A percentile compares a stretch with the other conserved stretches of the same genome.
phyloP scores from a whole-genome alignment of 2,888 invertebrate species.

The Fissipunctia ypsillon region DNA sequence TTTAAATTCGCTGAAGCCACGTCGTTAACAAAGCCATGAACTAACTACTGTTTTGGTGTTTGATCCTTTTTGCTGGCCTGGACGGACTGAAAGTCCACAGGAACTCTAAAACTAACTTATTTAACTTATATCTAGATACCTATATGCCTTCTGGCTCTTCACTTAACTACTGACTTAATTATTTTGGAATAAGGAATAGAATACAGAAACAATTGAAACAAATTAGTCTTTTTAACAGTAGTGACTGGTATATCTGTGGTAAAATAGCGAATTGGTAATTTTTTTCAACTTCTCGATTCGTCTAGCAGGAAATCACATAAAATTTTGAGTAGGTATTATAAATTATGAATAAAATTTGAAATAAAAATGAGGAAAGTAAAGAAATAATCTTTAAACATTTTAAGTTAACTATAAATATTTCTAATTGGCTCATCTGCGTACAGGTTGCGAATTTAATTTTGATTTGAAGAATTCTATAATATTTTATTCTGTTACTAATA shows the following conservation, averaged over 20 bases:
- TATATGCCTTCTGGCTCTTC: conserved; percentile 12
- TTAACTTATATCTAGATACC: conserved; percentile 52
- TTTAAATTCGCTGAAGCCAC: conserved; percentile 76
- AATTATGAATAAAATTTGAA: neutral
- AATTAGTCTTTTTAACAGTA: neutral
- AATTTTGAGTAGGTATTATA: neutral
- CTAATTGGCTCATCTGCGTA: neutral
- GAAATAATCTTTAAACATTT: neutral
- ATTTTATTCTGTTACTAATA: neutral
- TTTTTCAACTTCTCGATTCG: neutral
- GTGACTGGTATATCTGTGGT: neutral
- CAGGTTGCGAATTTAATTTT: neutral
- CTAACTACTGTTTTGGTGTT: conserved; percentile 90
- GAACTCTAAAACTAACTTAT: conserved; percentile 83
- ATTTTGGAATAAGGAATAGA: conserved; percentile 8
- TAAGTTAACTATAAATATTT: neutral
- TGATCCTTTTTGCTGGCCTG: conserved; percentile 87
- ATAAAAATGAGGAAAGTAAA: neutral
- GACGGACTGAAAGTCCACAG: conserved; percentile 88
- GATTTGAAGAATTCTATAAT: neutral
- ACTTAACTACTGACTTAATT: conserved; percentile 18
- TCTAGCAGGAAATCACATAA: neutral
- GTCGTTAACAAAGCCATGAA: conserved; percentile 73
- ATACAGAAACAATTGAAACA: neutral
- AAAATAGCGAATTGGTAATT: neutral